phyloP scores from a whole-genome alignment of 2,113 vertebrate genomes.

The Seriola quinqueradiata region DNA sequence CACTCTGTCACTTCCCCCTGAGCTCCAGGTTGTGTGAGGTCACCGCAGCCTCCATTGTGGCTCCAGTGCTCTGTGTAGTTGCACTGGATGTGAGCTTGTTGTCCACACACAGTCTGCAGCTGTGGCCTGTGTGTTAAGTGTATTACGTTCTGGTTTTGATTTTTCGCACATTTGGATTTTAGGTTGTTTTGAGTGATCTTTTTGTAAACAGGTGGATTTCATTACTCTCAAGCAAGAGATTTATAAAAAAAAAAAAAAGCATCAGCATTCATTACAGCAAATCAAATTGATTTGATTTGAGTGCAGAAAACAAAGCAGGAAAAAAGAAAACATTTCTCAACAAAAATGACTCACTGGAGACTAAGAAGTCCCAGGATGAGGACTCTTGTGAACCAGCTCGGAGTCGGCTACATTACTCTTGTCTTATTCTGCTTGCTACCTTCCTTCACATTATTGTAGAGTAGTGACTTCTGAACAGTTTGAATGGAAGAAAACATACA shows the following conservation, averaged over 20 bases:
- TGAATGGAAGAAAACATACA: neutral
- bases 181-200: neutral
- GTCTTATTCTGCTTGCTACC: neutral
- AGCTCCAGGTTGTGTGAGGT: constrained; percentile 45
- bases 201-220: constrained; percentile 3
- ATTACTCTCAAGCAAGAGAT: neutral
- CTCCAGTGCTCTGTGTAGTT: neutral
- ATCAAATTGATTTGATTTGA: neutral
- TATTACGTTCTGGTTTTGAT: neutral
- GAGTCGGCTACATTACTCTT: neutral
- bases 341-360: neutral
- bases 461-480: neutral
- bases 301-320: neutral
- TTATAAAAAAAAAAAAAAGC: too few relatives aligned
- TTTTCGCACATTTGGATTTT: neutral
- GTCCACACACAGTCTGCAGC: constrained; percentile 10
- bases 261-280: neutral
- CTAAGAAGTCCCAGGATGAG: neutral
- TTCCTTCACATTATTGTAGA: neutral
- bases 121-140: neutral
- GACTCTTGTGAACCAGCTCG: neutral
- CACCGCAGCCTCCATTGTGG: constrained; percentile 17
- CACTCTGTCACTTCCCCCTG: constrained; percentile 30
- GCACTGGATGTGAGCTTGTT: neutral
- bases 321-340: neutral